Conservation (phyloP, 1,140 invertebrate species). For the Drosophila sp. region DNA sequence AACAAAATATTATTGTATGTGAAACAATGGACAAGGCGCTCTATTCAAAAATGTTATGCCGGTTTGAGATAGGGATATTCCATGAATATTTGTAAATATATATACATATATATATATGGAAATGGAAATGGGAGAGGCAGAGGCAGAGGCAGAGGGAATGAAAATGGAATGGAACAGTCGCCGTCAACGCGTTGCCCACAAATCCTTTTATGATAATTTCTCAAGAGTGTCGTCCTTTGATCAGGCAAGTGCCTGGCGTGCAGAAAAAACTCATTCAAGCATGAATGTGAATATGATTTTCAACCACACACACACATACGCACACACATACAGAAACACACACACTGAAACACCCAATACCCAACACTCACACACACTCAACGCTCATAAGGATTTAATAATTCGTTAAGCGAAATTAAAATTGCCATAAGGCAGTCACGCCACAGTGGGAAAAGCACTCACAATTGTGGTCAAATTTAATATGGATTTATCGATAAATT, state of each 20-base stretch:
- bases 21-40: slow-evolving; percentile 69
- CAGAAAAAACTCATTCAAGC: slow-evolving; percentile 81
- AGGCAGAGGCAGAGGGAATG: slow-evolving; percentile 30
- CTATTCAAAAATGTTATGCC: slow-evolving; percentile 65
- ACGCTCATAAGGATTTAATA: slow-evolving; percentile 72
- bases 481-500: background rate
- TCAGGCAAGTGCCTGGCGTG: slow-evolving; percentile 76
- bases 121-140: too few relatives aligned
- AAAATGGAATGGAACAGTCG: slow-evolving; percentile 34
- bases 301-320: slow-evolving; percentile 31
- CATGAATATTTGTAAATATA: background rate
- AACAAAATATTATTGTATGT: slow-evolving; percentile 21
- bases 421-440: slow-evolving; percentile 56
- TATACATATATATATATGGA: slow-evolving; percentile 7
- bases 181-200: slow-evolving; percentile 53
- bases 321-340: slow-evolving; percentile 71
- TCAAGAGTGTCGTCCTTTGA: slow-evolving; percentile 84
- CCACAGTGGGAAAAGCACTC: slow-evolving; percentile 30
- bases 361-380: slow-evolving; percentile 31
- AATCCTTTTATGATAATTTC: slow-evolving; percentile 84
- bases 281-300: slow-evolving; percentile 74
- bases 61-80: slow-evolving; percentile 1
- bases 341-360: slow-evolving; percentile 39
- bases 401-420: slow-evolving; percentile 81
- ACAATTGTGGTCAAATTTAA: slow-evolving; percentile 7